Evolutionary conservation across 2,113 vertebrate genomes (phyloP).

Genomic region (Aphyosemion australe): DNA sequence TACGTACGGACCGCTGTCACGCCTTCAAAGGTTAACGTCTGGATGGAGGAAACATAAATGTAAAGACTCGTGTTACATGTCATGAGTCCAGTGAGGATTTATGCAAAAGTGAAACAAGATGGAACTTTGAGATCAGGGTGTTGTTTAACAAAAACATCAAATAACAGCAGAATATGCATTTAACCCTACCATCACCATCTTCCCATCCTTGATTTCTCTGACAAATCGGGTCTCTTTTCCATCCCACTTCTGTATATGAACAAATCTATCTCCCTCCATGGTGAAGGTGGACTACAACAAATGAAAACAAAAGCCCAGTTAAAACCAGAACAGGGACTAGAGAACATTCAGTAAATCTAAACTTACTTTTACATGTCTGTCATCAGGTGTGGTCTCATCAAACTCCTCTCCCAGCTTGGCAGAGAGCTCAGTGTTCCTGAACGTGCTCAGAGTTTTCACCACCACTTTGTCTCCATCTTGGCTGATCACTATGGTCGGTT

Average conservation of each 20-base stretch:
- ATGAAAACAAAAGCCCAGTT: not conserved
- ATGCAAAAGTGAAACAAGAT: not conserved
- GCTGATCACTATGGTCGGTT: conserved; percentile 91
- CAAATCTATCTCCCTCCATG: conserved; percentile 88
- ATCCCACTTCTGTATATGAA: conserved; percentile 95
- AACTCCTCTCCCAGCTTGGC: conserved; percentile 96
- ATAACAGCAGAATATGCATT: conserved; percentile 7
- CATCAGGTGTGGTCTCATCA: conserved; percentile 92
- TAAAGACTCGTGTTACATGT: not conserved
- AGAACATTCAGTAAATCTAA: not conserved
- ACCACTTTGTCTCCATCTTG: conserved; percentile 89
- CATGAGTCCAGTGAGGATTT: too few species aligned
- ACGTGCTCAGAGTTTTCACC: conserved; percentile 91
- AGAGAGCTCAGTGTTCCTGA: conserved; percentile 93
- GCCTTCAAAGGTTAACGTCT: conserved; percentile 91
- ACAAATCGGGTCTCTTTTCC: conserved; percentile 93
- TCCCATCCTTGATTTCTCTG: conserved; percentile 93
- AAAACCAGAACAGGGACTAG: not conserved
- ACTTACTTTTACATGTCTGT: conserved; percentile 92
- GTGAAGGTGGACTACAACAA: conserved; percentile 86
- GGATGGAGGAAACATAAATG: conserved; percentile 51
- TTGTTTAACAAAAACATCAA: too few species aligned
- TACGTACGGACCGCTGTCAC: conserved; percentile 91
- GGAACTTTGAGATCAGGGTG: not conserved
- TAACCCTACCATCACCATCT: conserved; percentile 91